Conservation (phyloP, 1,140 invertebrate species). For the Neodiprion lecontei region DNA sequence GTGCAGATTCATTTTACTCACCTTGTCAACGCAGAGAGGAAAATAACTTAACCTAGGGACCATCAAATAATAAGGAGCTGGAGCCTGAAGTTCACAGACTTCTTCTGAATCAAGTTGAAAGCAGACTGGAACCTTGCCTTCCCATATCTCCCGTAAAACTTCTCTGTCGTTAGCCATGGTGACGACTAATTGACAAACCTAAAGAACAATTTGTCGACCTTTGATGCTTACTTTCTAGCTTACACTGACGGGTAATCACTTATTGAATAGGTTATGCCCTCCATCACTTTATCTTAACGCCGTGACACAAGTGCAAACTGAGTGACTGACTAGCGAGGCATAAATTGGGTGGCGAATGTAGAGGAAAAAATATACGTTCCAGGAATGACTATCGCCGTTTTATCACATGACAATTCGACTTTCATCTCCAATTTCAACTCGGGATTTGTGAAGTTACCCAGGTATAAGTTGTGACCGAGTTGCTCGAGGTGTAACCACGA, state of each 20-base stretch:
- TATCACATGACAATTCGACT: no score
- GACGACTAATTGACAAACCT: background rate
- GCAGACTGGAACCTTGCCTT: conserved; percentile 91
- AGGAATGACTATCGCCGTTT: no score
- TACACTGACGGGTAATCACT: background rate
- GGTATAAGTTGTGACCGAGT: no score
- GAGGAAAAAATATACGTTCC: no score
- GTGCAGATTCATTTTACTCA: conserved; percentile 52
- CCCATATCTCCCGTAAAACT: conserved; percentile 93
- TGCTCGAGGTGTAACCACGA: no score
- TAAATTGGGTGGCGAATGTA: no score
- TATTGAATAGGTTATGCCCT: background rate
- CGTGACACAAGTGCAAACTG: no score
- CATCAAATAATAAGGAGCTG: conserved; percentile 94
- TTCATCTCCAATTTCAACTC: no score
- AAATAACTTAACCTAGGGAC: conserved; percentile 95
- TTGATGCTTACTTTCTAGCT: background rate
- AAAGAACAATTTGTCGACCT: background rate
- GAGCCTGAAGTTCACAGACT: conserved; percentile 84
- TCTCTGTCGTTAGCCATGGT: conserved; percentile 91
- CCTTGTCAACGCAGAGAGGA: conserved; percentile 95
- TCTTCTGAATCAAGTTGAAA: conserved; percentile 89
- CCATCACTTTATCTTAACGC: background rate
- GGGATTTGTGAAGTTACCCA: no score
- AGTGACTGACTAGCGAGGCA: no score